A percentile compares a stretch with the other conserved stretches of the same genome.
phyloP scores from a whole-genome alignment of 2,888 invertebrate species.

The Hanleya hanleyi region DNA sequence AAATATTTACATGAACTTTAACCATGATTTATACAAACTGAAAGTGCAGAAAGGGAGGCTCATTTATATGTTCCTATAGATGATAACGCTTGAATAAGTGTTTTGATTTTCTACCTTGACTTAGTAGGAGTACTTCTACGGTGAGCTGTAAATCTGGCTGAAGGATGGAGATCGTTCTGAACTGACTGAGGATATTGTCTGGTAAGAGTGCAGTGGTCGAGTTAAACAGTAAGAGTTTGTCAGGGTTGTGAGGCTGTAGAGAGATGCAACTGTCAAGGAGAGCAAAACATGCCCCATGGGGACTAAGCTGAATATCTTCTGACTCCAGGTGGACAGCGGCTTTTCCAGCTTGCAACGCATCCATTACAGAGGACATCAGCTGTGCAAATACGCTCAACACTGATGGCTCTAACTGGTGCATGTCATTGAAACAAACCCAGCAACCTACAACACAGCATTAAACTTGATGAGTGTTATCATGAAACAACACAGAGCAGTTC shows the following conservation, averaged over 20 bases:
- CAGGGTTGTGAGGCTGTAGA: slow-evolving; percentile 58
- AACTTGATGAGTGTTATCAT: too few species aligned
- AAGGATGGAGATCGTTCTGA: slow-evolving; percentile 62
- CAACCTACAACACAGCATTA: slow-evolving; percentile 50
- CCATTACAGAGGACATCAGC: slow-evolving; percentile 60
- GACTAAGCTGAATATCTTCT: slow-evolving; percentile 62
- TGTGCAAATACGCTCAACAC: slow-evolving; percentile 67
- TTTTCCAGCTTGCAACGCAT: slow-evolving; percentile 60
- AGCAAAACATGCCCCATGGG: slow-evolving; percentile 62
- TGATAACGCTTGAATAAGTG: too few species aligned
- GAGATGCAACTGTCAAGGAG: slow-evolving; percentile 56
- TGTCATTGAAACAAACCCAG: slow-evolving; percentile 68
- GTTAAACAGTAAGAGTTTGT: slow-evolving; percentile 61
- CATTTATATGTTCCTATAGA: too few species aligned
- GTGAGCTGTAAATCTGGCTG: slow-evolving; percentile 60
- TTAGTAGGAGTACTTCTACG: slow-evolving; percentile 64
- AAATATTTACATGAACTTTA: too few species aligned
- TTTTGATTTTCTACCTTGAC: slow-evolving; percentile 69
- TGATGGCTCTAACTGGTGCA: slow-evolving; percentile 54
- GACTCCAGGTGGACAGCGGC: slow-evolving; percentile 56
- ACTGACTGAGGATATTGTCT: slow-evolving; percentile 63
- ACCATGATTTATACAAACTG: too few species aligned
- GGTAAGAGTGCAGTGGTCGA: slow-evolving; percentile 61
- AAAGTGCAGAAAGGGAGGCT: too few species aligned
- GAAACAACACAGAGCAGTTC: too few species aligned